phyloP scores from a whole-genome alignment of 1,140 invertebrate genomes.

The Drosophila eugracilis region DNA sequence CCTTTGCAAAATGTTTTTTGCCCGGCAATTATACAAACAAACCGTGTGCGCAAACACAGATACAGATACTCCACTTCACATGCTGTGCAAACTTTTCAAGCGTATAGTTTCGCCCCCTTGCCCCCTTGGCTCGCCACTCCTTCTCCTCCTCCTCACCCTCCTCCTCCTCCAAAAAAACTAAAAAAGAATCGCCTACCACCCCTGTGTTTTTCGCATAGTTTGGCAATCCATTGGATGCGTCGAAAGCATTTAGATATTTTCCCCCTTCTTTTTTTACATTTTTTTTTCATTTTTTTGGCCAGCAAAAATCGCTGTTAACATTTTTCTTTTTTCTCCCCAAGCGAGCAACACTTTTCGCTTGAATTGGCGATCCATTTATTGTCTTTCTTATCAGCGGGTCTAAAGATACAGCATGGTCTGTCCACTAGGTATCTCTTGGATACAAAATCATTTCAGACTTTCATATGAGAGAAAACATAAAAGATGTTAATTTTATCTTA shows the following conservation, averaged over 20 bases:
- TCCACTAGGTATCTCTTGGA: background rate
- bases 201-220: slow-evolving; percentile 51
- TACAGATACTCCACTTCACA: slow-evolving; percentile 24
- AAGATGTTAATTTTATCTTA: too few relatives aligned
- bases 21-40: slow-evolving; percentile 55
- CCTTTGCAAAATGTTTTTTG: slow-evolving; percentile 21
- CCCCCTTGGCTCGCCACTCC: too few relatives aligned
- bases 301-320: slow-evolving; percentile 49
- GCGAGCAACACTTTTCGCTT: slow-evolving; percentile 59
- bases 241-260: slow-evolving; percentile 69
- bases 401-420: background rate
- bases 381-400: slow-evolving; percentile 12
- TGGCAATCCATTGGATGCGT: slow-evolving; percentile 64
- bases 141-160: too few relatives aligned
- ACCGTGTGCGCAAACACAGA: slow-evolving; percentile 12
- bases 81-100: slow-evolving; percentile 56
- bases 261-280: background rate
- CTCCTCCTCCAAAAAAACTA: slow-evolving; percentile 5
- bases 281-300: slow-evolving; percentile 1
- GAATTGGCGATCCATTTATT: slow-evolving; percentile 64
- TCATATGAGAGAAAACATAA: background rate
- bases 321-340: slow-evolving; percentile 16
- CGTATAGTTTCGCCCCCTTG: slow-evolving; percentile 37
- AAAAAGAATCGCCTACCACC: slow-evolving; percentile 2
- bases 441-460: background rate